A percentile compares a stretch with the other conserved stretches of the same genome.
Conservation (phyloP, 2,113 vertebrate genomes). For the Pseudorasbora parva region DNA sequence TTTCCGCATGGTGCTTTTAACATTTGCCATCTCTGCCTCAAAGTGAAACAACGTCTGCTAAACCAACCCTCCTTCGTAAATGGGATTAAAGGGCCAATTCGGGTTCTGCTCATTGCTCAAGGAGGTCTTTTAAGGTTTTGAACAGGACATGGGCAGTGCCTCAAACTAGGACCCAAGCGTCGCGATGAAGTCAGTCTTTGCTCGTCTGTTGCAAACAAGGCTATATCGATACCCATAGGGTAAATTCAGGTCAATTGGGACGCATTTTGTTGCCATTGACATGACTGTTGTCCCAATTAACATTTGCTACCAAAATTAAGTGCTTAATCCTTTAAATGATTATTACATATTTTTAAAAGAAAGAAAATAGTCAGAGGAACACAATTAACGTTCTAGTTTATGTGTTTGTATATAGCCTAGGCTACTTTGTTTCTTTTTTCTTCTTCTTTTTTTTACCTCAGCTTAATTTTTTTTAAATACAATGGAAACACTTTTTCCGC, state of each 20-base stretch:
- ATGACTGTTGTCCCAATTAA: no score
- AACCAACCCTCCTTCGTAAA: neutral
- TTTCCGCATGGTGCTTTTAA: neutral
- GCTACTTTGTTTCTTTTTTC: no score
- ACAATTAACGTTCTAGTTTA: neutral
- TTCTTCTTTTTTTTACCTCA: neutral
- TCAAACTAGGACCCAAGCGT: neutral
- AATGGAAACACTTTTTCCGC: neutral
- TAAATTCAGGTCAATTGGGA: no score
- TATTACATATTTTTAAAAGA: neutral
- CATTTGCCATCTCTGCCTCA: neutral
- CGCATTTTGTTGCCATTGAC: no score
- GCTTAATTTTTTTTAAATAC: neutral
- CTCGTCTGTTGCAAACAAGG: neutral
- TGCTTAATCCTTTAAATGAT: neutral
- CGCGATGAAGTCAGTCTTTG: neutral
- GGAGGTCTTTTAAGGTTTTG: neutral
- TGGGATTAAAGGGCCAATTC: neutral
- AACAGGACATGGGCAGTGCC: neutral
- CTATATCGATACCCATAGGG: no score
- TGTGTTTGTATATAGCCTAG: neutral
- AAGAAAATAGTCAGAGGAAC: neutral
- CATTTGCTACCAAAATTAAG: neutral
- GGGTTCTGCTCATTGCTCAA: neutral
- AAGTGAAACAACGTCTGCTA: neutral